Evolutionary conservation across 2,888 invertebrate genomes (phyloP).

Genomic region (Drosophila diplacantha): DNA sequence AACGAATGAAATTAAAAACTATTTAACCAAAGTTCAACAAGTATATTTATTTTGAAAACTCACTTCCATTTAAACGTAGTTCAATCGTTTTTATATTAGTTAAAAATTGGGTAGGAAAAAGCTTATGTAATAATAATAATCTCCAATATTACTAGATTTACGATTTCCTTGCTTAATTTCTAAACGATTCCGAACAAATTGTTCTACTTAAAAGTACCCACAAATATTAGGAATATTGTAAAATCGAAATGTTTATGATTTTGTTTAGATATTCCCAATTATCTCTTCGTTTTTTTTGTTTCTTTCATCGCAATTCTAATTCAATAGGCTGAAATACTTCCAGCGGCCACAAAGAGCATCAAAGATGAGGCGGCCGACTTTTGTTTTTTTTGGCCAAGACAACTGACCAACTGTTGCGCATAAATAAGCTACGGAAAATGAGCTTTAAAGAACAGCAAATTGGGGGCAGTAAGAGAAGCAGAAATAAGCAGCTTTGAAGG

Average conservation of each 20-base stretch:
- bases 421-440: slow-evolving; percentile 54
- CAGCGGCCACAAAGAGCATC: slow-evolving; percentile 33
- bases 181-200: no score
- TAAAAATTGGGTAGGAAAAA: neutral
- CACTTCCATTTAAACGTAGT: neutral
- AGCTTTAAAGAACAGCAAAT: slow-evolving; percentile 37
- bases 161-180: neutral
- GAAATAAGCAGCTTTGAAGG: slow-evolving; percentile 35
- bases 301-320: slow-evolving; percentile 19
- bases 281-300: slow-evolving; percentile 8
- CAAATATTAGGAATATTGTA: neutral
- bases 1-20: neutral
- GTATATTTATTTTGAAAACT: neutral
- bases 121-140: neutral
- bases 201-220: neutral
- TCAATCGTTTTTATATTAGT: no score
- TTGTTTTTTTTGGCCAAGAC: slow-evolving; percentile 21
- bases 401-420: slow-evolving; percentile 64
- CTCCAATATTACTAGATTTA: neutral
- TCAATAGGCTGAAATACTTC: slow-evolving; percentile 9
- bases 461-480: slow-evolving; percentile 24
- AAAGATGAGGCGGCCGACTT: slow-evolving; percentile 18
- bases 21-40: neutral
- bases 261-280: slow-evolving; percentile 7
- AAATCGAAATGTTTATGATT: neutral